These are phyloP conservation scores for Montipora cactus DNA, from an alignment of 64 coral and sea anemone species.

Conservation along the genomic window DNA sequence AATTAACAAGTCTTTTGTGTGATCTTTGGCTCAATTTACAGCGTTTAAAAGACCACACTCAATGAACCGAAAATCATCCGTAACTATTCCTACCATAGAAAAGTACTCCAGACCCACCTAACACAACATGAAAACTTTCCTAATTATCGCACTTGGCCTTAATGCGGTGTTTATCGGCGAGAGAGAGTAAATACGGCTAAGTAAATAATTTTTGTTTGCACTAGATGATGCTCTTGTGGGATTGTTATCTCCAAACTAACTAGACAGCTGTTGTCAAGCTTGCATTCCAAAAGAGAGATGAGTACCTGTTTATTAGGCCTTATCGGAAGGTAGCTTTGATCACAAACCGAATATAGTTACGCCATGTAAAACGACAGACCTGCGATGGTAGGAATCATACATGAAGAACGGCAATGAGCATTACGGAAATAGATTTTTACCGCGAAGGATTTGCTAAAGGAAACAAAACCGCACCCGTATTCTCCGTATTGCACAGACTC, in stretches of 20 bases:
- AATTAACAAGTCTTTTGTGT: slow-evolving; percentile 52
- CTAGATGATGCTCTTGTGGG: background rate
- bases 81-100: slow-evolving; percentile 8
- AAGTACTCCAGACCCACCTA: background rate
- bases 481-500: too few relatives aligned
- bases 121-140: slow-evolving; percentile 5
- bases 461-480: background rate
- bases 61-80: background rate
- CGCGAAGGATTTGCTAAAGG: background rate
- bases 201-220: slow-evolving; percentile 31
- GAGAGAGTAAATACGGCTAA: slow-evolving; percentile 40
- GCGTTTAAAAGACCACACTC: slow-evolving; percentile 44
- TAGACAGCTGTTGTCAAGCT: slow-evolving; percentile 33
- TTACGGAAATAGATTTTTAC: background rate
- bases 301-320: slow-evolving; percentile 4
- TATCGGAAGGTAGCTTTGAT: slow-evolving; percentile 22
- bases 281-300: slow-evolving; percentile 7
- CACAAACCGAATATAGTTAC: background rate
- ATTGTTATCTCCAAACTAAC: slow-evolving; percentile 45
- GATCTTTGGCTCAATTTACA: slow-evolving; percentile 35
- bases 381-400: background rate
- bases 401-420: background rate
- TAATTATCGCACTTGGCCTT: background rate
- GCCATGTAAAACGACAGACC: background rate
- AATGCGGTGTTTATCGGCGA: background rate